phyloP scores from a whole-genome alignment of 2,113 vertebrate genomes.

The rat (Rattus norvegicus) region GRCr8 NC_086030.1:15552501-15553000 shows the following conservation, averaged over 20 bases:
- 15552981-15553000: too few species aligned
- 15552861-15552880: conserved; percentile 28
- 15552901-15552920: too few species aligned
- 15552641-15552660: conserved; percentile 59
- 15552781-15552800: conserved; percentile 8
- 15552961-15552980: not conserved
- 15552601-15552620: conserved; percentile 65
- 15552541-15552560: conserved; percentile 83
- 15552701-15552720: not conserved
- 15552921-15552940: conserved; percentile 18
- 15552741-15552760: too few species aligned
- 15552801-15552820: conserved; percentile 14
- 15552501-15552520: conserved; percentile 83
- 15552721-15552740: conserved; percentile 47
- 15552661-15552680: conserved; percentile 62
- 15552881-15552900: conserved; percentile 30
- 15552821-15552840: too few species aligned
- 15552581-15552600: conserved; percentile 78
- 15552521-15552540: conserved; percentile 83
- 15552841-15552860: not conserved
- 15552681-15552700: not conserved
- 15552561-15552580: conserved; percentile 87
- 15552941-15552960: conserved; percentile 32
- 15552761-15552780: too few species aligned
- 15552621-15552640: conserved; percentile 63